Percentiles rank a stretch among this genome's conserved stretches.
These are phyloP conservation scores for Mustela nigripes DNA, from an alignment of 2,113 vertebrate genomes.

Conservation along the genomic window DNA sequence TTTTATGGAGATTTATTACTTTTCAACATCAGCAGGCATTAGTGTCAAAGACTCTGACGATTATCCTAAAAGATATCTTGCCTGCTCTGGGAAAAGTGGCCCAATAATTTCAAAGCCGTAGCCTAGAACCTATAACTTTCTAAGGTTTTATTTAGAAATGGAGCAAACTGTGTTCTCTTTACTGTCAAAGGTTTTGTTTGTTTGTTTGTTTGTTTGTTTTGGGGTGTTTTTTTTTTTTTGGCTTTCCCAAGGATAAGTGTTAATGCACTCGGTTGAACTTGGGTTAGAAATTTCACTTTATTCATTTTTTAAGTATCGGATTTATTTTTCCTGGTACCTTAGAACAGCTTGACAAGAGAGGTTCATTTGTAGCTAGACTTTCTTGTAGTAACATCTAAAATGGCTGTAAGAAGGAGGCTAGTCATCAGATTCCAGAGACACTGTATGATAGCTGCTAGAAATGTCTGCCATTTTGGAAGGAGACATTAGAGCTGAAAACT, in stretches of 20 bases:
- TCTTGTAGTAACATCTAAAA: not conserved
- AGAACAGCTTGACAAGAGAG: not conserved
- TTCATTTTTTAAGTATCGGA: not conserved
- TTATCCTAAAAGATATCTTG: not conserved
- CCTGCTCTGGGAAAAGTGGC: not conserved
- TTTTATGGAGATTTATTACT: not conserved
- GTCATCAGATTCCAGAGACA: not conserved
- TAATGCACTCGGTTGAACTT: not conserved
- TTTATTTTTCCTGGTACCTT: not conserved
- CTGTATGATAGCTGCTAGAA: not conserved
- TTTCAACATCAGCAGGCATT: not conserved
- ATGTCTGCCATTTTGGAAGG: not conserved
- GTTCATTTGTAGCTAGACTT: not conserved
- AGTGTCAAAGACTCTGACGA: not conserved
- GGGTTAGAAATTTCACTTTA: not conserved
- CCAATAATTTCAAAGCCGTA: not conserved
- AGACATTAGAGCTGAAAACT: not conserved
- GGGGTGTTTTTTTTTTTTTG: not conserved
- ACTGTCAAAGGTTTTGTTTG: not conserved
- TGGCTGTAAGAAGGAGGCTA: not conserved
- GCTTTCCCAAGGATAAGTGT: not conserved
- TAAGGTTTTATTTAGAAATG: not conserved
- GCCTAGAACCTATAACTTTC: not conserved
- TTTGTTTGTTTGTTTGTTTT: not conserved
- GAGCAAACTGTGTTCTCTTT: conserved; percentile 25